Base-by-base conservation (phyloP, 2,797 vertebrate genomes). In the Micropoecilia bifurca region DNA sequence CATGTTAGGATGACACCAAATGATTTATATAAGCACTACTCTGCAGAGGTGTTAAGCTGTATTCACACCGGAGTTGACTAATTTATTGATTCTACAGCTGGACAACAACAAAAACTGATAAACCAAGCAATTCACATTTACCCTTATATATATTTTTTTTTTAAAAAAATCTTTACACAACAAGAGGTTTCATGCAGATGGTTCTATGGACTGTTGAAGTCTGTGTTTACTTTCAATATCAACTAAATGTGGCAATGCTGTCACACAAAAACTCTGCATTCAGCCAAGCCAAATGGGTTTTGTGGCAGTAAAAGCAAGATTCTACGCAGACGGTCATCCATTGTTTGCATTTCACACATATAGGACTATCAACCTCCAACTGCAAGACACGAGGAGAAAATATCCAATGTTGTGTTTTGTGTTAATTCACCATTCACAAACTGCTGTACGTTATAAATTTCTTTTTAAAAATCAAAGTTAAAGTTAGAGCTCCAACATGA, bases 1-100 rank as follows among this genome's bases (percentile, higher is more conserved):
- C 87, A 82, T 74, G 80, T 89, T 89, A 79, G 75, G 71, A 85
- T 73, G 83, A 43, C 53, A 79, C 48, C 83, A 81, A 81, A 90
- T 90, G 76, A 88, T 91, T 88, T 83, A 83, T 84, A 84, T 77
- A 72, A 50, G 79, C 47, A 46, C 41, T 57, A 74, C 55, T 12
- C 2, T 36, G 71, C 59, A 59, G 30, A 74, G 36, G 61, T 74
- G 66, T 80, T 1, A 71, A 45, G 45, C 69, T 61, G 43, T 33
- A 33, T 33, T 69, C 39, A 69, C 66, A n/a, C 39, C 1, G 8
- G 9, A 68, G 39, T 69, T 43, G 22, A 25, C 47, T n/a, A 36
- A 43, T 28, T 74, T 8, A 61, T 30, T 39, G 46, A 53, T 63
- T 63, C 12, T 66, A 73, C 57, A 39, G 33, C 20, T 53, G 57